A percentile compares a stretch with the other conserved stretches of the same genome.
phyloP scores from a whole-genome alignment of 2,888 invertebrate species.

The Eupithecia pulchellata region DNA sequence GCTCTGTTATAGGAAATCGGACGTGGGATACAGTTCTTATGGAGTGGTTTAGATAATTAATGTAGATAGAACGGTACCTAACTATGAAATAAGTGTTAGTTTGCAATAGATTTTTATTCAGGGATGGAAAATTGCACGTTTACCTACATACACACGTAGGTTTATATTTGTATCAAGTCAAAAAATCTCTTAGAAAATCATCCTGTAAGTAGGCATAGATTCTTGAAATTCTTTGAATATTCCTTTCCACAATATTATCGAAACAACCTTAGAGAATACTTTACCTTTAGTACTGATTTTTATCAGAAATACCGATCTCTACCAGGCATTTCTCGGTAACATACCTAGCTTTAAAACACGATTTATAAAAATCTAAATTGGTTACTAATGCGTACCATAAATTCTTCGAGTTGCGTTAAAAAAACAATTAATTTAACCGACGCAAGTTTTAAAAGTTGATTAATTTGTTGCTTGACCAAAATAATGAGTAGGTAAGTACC shows the following conservation, averaged over 20 bases:
- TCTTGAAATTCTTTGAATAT: constrained; percentile 12
- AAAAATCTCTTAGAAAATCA: not conserved
- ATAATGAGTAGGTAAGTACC: constrained; percentile 9
- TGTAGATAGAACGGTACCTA: not conserved
- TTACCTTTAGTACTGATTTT: constrained; percentile 31
- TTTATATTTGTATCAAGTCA: not conserved
- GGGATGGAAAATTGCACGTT: not conserved
- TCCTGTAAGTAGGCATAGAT: not conserved
- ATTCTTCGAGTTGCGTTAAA: constrained; percentile 31
- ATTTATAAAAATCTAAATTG: constrained; percentile 45
- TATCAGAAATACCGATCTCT: constrained; percentile 39
- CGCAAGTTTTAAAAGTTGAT: constrained; percentile 21
- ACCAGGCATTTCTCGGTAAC: constrained; percentile 43
- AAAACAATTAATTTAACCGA: constrained; percentile 30
- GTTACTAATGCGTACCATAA: constrained; percentile 35
- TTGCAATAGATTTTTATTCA: not conserved
- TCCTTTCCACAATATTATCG: constrained; percentile 19
- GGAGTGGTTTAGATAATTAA: not conserved
- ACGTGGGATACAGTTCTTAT: constrained; percentile 18
- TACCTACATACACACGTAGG: not conserved
- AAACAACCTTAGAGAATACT: constrained; percentile 32
- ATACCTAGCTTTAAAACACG: constrained; percentile 41
- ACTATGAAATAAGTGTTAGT: not conserved
- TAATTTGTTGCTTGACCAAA: constrained; percentile 18
- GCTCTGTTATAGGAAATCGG: constrained; percentile 22